A percentile compares a stretch with the other conserved stretches of the same genome.
Evolutionary conservation across 2,113 vertebrate genomes (phyloP).

Genomic region (Macrotus californicus): DNA sequence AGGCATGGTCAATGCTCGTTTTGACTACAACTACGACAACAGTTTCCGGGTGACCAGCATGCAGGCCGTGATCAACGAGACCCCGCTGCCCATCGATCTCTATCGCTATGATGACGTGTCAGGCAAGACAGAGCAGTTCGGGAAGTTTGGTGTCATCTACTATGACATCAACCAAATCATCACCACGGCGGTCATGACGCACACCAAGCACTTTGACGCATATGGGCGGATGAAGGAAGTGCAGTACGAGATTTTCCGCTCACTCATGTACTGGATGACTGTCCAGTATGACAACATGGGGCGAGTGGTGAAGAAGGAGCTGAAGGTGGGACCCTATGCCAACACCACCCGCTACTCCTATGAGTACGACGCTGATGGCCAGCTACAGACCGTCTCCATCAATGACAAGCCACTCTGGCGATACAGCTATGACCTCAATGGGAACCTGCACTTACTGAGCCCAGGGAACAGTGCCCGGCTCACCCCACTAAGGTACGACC

Average conservation of each 20-base stretch:
- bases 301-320: conserved; percentile 95
- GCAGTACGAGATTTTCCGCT: conserved; percentile 98
- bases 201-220: conserved; percentile 98
- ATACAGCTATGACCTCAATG: conserved; percentile 97
- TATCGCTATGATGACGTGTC: conserved; percentile 98
- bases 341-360: conserved; percentile 97
- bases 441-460: conserved; percentile 95
- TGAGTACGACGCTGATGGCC: conserved; percentile 95
- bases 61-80: conserved; percentile 99
- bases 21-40: conserved; percentile 99
- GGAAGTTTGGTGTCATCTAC: conserved; percentile 98
- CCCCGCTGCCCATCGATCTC: conserved; percentile 94
- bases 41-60: conserved; percentile 99
- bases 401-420: conserved; percentile 98
- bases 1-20: conserved; percentile 97
- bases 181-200: conserved; percentile 98
- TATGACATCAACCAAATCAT: conserved; percentile 99
- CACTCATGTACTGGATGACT: conserved; percentile 99
- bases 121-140: conserved; percentile 97
- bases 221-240: conserved; percentile 97
- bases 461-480: conserved; percentile 95
- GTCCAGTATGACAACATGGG: conserved; percentile 99
- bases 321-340: conserved; percentile 98
- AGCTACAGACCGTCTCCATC: conserved; percentile 94
- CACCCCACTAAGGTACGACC: conserved; percentile 93